These are phyloP conservation scores for Elephantulus edwardii DNA, from an alignment of 2,113 vertebrate genomes.

Conservation along the genomic window DNA sequence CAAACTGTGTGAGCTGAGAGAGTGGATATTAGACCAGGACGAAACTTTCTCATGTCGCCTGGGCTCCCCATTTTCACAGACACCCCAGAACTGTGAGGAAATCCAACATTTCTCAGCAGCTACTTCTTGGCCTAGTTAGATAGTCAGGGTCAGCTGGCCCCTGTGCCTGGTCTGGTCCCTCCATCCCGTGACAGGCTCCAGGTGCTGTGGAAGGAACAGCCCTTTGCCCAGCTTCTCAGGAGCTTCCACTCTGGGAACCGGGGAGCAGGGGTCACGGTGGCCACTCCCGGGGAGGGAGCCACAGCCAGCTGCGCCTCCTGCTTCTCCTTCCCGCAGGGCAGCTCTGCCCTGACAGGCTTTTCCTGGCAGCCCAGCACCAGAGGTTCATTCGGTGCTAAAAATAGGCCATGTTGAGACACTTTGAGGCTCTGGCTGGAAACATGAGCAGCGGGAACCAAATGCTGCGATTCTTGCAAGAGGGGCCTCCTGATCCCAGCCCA, in stretches of 20 bases:
- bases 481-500: neutral
- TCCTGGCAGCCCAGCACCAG: neutral
- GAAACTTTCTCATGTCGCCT: neutral
- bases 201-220: too few relatives aligned
- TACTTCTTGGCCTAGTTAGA: neutral
- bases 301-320: rapidly evolving
- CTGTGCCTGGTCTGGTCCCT: neutral
- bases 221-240: too few relatives aligned
- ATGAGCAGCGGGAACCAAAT: neutral
- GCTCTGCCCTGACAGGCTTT: neutral
- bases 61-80: neutral
- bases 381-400: slow-evolving; percentile 58
- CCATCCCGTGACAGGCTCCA: neutral
- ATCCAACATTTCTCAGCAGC: neutral
- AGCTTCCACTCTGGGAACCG: neutral
- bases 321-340: neutral
- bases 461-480: neutral
- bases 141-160: neutral
- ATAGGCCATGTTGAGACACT: slow-evolving; percentile 50
- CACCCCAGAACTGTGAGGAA: neutral
- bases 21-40: neutral
- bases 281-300: neutral
- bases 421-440: slow-evolving; percentile 14
- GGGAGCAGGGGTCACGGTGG: neutral
- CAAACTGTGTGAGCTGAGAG: too few relatives aligned